Evolutionary conservation across 2,888 invertebrate species (phyloP).

Genomic region (Arenicola marina): DNA sequence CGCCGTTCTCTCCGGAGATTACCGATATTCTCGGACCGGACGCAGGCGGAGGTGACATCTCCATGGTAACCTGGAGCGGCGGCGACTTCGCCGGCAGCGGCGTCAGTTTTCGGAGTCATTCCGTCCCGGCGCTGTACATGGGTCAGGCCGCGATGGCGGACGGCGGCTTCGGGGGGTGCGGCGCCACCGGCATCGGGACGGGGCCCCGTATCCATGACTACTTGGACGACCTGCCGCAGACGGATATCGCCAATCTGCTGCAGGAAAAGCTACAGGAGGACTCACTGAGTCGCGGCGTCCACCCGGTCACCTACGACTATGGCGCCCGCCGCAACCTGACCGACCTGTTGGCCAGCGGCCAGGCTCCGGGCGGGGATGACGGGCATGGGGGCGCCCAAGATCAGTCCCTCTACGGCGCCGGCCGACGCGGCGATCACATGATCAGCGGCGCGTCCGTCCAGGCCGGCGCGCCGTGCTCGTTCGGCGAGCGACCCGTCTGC

Average conservation of each 20-base stretch:
- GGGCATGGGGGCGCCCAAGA: background rate
- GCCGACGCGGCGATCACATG: conserved; percentile 16
- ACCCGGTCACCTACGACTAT: background rate
- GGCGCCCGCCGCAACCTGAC: background rate
- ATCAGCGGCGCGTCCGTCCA: conserved; percentile 18
- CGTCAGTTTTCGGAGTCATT: background rate
- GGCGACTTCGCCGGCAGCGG: background rate
- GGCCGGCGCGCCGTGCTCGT: conserved; percentile 9
- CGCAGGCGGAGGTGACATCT: background rate
- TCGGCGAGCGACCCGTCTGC: conserved; percentile 20
- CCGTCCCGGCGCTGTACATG: background rate
- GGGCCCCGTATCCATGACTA: background rate
- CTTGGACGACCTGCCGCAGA: background rate
- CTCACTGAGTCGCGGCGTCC: background rate
- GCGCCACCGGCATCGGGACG: background rate
- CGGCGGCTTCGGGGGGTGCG: background rate
- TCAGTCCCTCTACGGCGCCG: background rate
- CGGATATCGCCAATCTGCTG: background rate
- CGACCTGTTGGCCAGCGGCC: background rate
- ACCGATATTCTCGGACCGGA: background rate
- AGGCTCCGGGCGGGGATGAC: background rate
- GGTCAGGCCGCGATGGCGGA: background rate
- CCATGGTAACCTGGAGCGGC: too few species aligned
- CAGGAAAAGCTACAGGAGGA: background rate
- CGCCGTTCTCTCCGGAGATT: conserved; percentile 6